Base-by-base conservation (phyloP, 2,888 invertebrate species). In the Chalcis sispes region DNA sequence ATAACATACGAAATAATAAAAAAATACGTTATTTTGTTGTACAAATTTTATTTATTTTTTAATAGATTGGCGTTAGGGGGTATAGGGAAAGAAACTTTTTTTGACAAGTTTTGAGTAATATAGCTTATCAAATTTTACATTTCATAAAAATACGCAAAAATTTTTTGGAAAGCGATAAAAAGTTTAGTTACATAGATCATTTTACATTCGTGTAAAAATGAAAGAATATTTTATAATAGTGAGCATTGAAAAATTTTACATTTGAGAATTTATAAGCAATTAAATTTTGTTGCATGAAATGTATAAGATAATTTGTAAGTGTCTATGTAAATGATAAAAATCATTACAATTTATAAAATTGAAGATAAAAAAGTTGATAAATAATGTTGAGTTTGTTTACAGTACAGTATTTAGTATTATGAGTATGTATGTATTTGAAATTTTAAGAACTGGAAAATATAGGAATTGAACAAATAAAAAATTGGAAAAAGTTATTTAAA, bases 11-110 rank as follows among this genome's bases (percentile, higher is more conserved):
- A 5, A 20, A 42, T 42, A 58, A 70, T 48, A 48, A 32, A 61
- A 61, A 48, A 65, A 27, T n/a, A n/a, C n/a, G n/a, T n/a, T 46
- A 18, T 15, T 62, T 62, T 71, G 65, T 27, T 67, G 67, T 76
- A 77, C 54, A 77, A 73, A 77, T 67, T 77, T 77, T 73, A 73
- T 77, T 73, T 73, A 73, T 77, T 62, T 23, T 61, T 70, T 25
- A 61, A 20, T 25, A 66, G 48, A 70, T 59, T 65, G 58, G 65
- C 46, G 42, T 70, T 59, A 67, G 52, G 25, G 32, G 36, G 52
- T 32, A 42, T 46, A 25, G 50, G 40, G 25, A 56, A n/a, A 18
- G 29, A 62, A 62, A 64, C 65, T 20, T 54, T 59, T 59, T 62
- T 54, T 54, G 58, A 75, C 52, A 75, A 61, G 29, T 75, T n/a